Base-by-base conservation (phyloP, 2,888 invertebrate genomes). In the Stictocephala bisonia region DNA sequence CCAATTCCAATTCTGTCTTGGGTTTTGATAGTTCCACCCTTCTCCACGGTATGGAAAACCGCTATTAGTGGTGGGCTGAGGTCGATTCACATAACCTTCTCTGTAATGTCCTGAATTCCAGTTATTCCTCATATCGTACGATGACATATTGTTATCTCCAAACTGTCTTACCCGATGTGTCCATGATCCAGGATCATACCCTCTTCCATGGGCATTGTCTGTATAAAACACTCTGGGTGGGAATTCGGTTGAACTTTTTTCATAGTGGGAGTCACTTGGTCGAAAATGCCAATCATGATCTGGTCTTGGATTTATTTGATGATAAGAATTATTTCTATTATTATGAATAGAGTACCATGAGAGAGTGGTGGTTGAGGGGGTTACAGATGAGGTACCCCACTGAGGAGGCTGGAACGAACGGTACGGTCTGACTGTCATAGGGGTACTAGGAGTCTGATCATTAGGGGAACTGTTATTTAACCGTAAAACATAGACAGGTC, bases 1-100 rank as follows among this genome's bases (percentile, higher is more conserved):
- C 60, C 60, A 60, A 22, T 60, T 60, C 60, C 60, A 60, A 40
- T 60, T 60, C 7, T 60, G 31, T 29, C 60, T 60, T 27, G 60
- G 18, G 22, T 60, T 35, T 40, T 60, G 60, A 40, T 60, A 60
- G 29, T 60, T 60, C 35, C 40, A 35, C 9, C 60, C 22, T 7
- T 6, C n/a, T 15, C 56, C n/a, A n/a, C n/a, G n/a, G n/a, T n/a
- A n/a, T n/a, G n/a, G n/a, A n/a, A n/a, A n/a, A n/a, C n/a, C n/a
- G n/a, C n/a, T n/a, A n/a, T n/a, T n/a, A n/a, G n/a, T n/a, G n/a
- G n/a, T 56, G 15, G 31, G 56, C 56, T 31, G 31, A 20, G 60
- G 31, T 3, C 60, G 31, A 20, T 22, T 60, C 4, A 18, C 22
- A 22, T 35, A 35, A 1, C 35, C 60, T 6, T 60, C 60, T 13